Base-by-base conservation (phyloP, 2,113 vertebrate species). In the Pavo muticus region DNA sequence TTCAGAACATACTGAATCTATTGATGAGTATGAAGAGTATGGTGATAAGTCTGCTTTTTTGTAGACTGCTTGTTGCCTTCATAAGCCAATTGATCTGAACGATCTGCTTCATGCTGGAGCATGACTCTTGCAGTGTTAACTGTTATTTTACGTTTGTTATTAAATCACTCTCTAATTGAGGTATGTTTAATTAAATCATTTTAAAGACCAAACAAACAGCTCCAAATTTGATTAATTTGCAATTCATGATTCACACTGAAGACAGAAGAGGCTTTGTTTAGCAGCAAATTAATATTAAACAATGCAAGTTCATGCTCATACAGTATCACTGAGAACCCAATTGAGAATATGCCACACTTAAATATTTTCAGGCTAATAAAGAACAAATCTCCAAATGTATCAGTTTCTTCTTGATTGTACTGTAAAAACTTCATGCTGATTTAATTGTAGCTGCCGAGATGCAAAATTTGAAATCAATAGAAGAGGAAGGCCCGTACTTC, bases 101-200 rank as follows among this genome's bases (percentile, higher is more conserved):
- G 87, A 59, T 56, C 48, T 91, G 50, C 56, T 87, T 83, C 75
- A 61, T 0, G 1, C 19, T 60, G 50, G 76, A 90, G 60, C 60
- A n/a, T 24, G 61, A 60, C 16, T 75, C 25, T 68, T 29, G 81
- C 35, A 14, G 39, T 80, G 87, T 93, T 73, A 94, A 89, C 82
- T 85, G 64, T 94, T 91, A 92, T 64, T 94, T 90, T 88, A 42
- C 60, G 45, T 90, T 75, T 91, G 72, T 83, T 95, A 95, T 95
- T 95, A 93, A 91, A 95, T 97, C 93, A 95, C 20, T 78, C 91
- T 94, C 72, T 88, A 90, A 95, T 91, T 84, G 35, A 95, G 47
- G 59, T 77, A 86, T 74, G 56, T 87, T 79, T 85, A 60, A 91
- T 88, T 92, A 94, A 92, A 96, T 91, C 0, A 88, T 77, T 95